phyloP scores from a whole-genome alignment of 2,797 vertebrate species.

The Scarus forsteni region DNA sequence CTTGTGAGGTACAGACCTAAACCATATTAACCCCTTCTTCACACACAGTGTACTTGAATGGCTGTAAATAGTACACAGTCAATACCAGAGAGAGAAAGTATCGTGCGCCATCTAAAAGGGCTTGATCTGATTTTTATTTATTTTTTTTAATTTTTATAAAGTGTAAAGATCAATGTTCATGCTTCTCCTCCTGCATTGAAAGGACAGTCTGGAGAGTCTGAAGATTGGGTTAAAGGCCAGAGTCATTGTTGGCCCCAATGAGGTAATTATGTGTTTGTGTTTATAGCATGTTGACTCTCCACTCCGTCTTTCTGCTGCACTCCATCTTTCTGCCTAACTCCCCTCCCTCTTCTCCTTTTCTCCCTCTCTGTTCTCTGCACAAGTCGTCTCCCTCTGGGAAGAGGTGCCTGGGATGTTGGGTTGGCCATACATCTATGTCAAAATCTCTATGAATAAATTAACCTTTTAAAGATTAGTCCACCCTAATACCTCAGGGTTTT shows the following conservation, averaged over 20 bases:
- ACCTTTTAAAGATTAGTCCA: conserved; percentile 99
- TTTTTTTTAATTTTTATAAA: conserved; percentile 19
- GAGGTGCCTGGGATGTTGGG: conserved; percentile 90
- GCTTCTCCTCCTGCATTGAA: conserved; percentile 65
- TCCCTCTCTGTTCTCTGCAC: conserved; percentile 75
- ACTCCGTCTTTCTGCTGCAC: conserved; percentile 75
- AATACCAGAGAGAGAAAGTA: too few relatives aligned
- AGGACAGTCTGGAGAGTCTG: conserved; percentile 68
- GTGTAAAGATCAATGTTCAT: conserved; percentile 61
- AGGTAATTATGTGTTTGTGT: conserved; percentile 89
- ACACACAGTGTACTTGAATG: too few relatives aligned
- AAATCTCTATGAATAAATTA: conserved; percentile 99
- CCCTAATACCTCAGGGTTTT: conserved; percentile 97
- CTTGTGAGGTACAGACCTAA: too few relatives aligned
- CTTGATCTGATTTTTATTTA: conserved; percentile 41
- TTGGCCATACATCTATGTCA: conserved; percentile 98
- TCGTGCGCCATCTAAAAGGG: conserved; percentile 20
- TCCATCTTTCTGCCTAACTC: conserved; percentile 75
- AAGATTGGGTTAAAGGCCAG: conserved; percentile 80
- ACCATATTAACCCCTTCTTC: too few relatives aligned
- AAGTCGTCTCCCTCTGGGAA: conserved; percentile 87
- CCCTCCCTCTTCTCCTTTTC: conserved; percentile 42
- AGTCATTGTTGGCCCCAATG: conserved; percentile 80
- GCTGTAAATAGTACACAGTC: too few relatives aligned
- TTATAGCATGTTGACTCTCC: conserved; percentile 84